A percentile compares a stretch with the other conserved stretches of the same genome.
These are phyloP conservation scores for Chromobotia macracanthus DNA, from an alignment of 2,797 vertebrate species.

Conservation along the genomic window DNA sequence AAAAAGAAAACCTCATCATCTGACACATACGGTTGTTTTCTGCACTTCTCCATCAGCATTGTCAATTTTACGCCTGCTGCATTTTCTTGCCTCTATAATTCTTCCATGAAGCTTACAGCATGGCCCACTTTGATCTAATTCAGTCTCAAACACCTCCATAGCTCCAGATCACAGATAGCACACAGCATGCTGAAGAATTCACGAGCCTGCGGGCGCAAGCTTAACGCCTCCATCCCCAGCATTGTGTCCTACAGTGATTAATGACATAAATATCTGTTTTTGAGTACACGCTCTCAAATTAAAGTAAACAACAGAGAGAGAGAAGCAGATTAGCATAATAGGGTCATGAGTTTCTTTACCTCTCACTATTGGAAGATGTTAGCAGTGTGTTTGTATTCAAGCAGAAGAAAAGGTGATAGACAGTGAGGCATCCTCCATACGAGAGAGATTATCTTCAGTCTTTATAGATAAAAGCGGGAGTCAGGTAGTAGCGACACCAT, in stretches of 20 bases:
- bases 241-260: slow-evolving; percentile 58
- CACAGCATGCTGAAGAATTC: slow-evolving; percentile 32
- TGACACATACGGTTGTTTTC: slow-evolving; percentile 39
- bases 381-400: slow-evolving; percentile 57
- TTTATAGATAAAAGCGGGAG: not conserved
- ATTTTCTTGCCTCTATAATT: slow-evolving; percentile 67
- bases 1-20: slow-evolving; percentile 8
- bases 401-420: slow-evolving; percentile 48
- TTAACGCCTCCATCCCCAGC: slow-evolving; percentile 32
- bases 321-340: slow-evolving; percentile 28
- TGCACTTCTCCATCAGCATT: slow-evolving; percentile 63
- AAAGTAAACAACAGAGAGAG: slow-evolving; percentile 20
- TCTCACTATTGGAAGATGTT: slow-evolving; percentile 44
- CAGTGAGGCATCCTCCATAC: slow-evolving; percentile 54
- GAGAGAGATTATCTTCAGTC: slow-evolving; percentile 2
- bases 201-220: slow-evolving; percentile 21
- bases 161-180: slow-evolving; percentile 59
- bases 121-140: slow-evolving; percentile 69
- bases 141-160: slow-evolving; percentile 64
- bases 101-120: slow-evolving; percentile 60
- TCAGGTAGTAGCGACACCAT: not conserved
- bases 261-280: slow-evolving; percentile 55
- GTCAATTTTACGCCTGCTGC: slow-evolving; percentile 68
- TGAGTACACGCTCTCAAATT: not conserved
- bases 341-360: slow-evolving; percentile 50